These are phyloP conservation scores for Cryptus viduatorius DNA, from an alignment of 2,888 invertebrate species.

Conservation along the genomic window DNA sequence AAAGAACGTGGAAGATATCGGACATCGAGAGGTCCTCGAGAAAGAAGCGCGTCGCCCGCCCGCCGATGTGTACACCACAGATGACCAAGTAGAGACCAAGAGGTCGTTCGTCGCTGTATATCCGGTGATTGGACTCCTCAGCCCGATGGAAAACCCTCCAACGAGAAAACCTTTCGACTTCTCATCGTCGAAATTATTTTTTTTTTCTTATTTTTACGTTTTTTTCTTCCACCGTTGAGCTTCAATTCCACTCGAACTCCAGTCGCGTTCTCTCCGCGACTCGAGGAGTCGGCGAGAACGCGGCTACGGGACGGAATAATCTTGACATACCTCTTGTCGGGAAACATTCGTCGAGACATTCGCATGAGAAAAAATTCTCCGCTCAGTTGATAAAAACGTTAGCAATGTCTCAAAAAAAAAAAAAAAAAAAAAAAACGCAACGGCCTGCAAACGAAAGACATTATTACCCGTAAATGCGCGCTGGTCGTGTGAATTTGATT, in stretches of 20 bases:
- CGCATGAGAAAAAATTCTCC: not conserved
- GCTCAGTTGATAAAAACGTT: not conserved
- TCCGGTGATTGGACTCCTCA: slow-evolving; percentile 62
- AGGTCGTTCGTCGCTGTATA: slow-evolving; percentile 34
- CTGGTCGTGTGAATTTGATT: slow-evolving; percentile 1
- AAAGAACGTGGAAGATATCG: slow-evolving; percentile 49
- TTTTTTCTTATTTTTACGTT: slow-evolving; percentile 19
- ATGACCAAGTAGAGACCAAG: slow-evolving; percentile 45
- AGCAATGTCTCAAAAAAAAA: not conserved
- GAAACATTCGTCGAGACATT: not conserved
- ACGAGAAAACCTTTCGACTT: slow-evolving; percentile 21
- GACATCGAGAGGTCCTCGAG: slow-evolving; percentile 62
- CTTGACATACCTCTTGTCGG: not conserved
- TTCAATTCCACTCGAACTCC: not conserved
- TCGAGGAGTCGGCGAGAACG: not conserved
- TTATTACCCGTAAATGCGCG: not conserved
- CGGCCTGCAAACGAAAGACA: not conserved
- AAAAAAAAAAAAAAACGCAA: not conserved
- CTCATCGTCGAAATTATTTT: slow-evolving; percentile 44
- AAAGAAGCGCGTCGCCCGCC: slow-evolving; percentile 21
- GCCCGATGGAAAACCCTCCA: slow-evolving; percentile 45
- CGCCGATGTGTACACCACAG: slow-evolving; percentile 30
- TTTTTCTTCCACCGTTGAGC: not conserved
- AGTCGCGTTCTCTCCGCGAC: not conserved
- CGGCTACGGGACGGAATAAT: not conserved